Base-by-base conservation (phyloP, 2,888 invertebrate species). In the Meliscaeva auricollis region DNA sequence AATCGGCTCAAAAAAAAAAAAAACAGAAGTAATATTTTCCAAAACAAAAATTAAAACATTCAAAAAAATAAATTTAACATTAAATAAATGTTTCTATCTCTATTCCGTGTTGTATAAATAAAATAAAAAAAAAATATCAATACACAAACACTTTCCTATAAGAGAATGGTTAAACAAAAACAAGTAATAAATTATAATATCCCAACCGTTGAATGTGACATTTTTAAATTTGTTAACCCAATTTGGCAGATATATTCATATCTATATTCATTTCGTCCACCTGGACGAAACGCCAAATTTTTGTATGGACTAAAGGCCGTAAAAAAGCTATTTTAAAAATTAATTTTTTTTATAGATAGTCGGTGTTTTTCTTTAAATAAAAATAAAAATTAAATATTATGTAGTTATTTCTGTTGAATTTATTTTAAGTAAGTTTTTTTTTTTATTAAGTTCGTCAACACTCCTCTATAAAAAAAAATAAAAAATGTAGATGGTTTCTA, bases 81-180 rank as follows among this genome's bases (percentile, higher is more conserved):
- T 35, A 46, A 54, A 22, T 44, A 75, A 58, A 17, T 15, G 50
- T 66, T n/a, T n/a, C n/a, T n/a, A 66, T 46, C 56, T 62, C 58
- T 58, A 76, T 70, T 85, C 54, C 62, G 58, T 85, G 85, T 85
- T 80, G 70, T 80, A 70, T 68, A 60, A 70, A 68, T 84, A 66
- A 68, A 72, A 35, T 9, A 38, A 38, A 38, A 38, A 9, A 38
- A 11, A 38, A 38, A 66, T 54, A 38, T 46, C 32, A 80, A 70
- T 70, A 79, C 52, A 41, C 30, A 68, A 17, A 62, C 30, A 54
- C 62, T 72, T 66, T 60, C 73, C 52, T 73, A 58, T 26, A 26
- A n/a, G 46, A 41, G 30, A 66, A 38, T 48, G 44, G 54, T 64
- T 41, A 41, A 38, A 11, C 9, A 35, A 60, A 30, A 60, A 52